phyloP scores from a whole-genome alignment of 64 coral and sea anemone species.

The Exaiptasia diaphana region DNA sequence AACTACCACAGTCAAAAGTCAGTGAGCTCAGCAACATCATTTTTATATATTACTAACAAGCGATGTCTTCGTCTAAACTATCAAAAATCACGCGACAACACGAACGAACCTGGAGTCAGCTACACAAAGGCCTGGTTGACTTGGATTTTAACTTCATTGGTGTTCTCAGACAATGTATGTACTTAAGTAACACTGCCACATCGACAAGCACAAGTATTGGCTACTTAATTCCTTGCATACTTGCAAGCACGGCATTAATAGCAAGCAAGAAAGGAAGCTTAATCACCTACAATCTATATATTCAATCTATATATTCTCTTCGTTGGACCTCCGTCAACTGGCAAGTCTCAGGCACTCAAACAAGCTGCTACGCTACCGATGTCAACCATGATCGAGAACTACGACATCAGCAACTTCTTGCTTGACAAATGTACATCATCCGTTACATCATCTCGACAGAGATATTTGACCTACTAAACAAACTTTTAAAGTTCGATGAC shows the following conservation, averaged over 20 bases:
- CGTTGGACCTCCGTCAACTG: slow-evolving; percentile 1
- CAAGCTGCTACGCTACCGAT: neutral
- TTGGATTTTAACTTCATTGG: slow-evolving; percentile 1
- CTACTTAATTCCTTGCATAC: neutral
- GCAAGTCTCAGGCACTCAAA: slow-evolving; percentile 27
- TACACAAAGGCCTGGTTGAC: slow-evolving; percentile 30
- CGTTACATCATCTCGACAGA: slow-evolving; percentile 15
- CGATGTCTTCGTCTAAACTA: slow-evolving; percentile 20
- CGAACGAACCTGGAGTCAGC: slow-evolving; percentile 31
- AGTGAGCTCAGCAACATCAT: neutral
- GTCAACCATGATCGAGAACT: neutral
- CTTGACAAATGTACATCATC: slow-evolving; percentile 30
- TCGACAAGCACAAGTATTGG: neutral
- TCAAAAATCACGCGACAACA: slow-evolving; percentile 23
- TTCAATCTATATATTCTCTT: neutral
- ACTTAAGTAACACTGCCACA: neutral
- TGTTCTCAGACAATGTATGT: slow-evolving; percentile 5
- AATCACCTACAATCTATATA: neutral
- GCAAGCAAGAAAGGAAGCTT: neutral
- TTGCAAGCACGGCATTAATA: neutral
- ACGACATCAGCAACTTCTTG: slow-evolving; percentile 5
- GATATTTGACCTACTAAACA: slow-evolving; percentile 55
- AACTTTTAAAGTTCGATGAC: slow-evolving; percentile 58
- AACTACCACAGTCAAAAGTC: too few species aligned
- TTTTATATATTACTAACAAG: neutral